Conservation (phyloP, 2,888 invertebrate genomes). For the Cheilosia pagana region DNA sequence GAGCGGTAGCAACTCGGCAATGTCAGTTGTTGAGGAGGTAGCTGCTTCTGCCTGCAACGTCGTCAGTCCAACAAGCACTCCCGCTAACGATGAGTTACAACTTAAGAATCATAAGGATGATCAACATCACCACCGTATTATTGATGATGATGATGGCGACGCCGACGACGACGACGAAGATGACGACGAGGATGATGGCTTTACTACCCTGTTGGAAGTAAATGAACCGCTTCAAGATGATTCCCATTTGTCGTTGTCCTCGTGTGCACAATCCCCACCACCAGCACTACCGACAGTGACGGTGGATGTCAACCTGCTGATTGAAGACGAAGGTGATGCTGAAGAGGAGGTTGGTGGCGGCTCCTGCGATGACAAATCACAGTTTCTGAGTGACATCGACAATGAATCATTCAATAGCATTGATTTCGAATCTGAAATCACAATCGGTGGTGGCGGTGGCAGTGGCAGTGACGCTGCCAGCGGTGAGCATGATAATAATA, state of each 20-base stretch:
- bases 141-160: slow-evolving; percentile 77
- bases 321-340: slow-evolving; percentile 67
- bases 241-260: slow-evolving; percentile 76
- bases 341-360: slow-evolving; percentile 41
- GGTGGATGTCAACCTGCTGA: slow-evolving; percentile 78
- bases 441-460: slow-evolving; percentile 79
- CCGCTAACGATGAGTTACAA: slow-evolving; percentile 76
- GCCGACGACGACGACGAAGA: slow-evolving; percentile 78
- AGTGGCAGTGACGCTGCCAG: slow-evolving; percentile 48
- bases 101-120: slow-evolving; percentile 69
- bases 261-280: slow-evolving; percentile 49
- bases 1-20: slow-evolving; percentile 52
- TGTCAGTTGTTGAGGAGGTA: slow-evolving; percentile 59
- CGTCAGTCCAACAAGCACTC: slow-evolving; percentile 68
- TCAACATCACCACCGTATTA: slow-evolving; percentile 72
- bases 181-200: slow-evolving; percentile 80
- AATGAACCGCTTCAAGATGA: slow-evolving; percentile 80
- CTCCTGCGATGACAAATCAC: slow-evolving; percentile 82
- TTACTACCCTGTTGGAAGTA: slow-evolving; percentile 82
- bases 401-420: slow-evolving; percentile 84
- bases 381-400: slow-evolving; percentile 83
- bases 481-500: slow-evolving; percentile 74
- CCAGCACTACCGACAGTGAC: slow-evolving; percentile 48
- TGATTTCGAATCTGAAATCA: slow-evolving; percentile 83
- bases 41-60: slow-evolving; percentile 35